These are phyloP conservation scores for Labeo catla DNA, from an alignment of 2,113 vertebrate species.

Conservation along the genomic window DNA sequence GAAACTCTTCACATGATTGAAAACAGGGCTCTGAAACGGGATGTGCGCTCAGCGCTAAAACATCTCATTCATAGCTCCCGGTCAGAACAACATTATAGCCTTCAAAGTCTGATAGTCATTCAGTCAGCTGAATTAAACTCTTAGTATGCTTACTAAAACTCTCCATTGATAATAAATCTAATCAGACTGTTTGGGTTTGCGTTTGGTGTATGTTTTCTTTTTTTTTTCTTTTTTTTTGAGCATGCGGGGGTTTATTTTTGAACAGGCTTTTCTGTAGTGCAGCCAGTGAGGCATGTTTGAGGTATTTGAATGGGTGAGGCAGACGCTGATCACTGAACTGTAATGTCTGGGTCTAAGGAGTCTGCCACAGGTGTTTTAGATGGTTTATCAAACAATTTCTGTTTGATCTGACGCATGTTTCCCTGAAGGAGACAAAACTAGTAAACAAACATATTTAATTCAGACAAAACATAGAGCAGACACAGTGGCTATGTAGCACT, in stretches of 20 bases:
- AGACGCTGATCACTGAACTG: conserved; percentile 47
- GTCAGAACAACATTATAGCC: background rate
- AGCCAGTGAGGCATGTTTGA: conserved; percentile 48
- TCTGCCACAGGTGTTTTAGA: conserved; percentile 23
- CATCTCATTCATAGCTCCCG: conserved; percentile 10
- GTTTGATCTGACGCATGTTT: conserved; percentile 1
- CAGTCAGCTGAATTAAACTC: background rate
- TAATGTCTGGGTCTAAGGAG: conserved; percentile 56
- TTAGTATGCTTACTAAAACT: background rate
- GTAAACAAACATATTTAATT: background rate
- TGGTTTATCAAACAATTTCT: conserved; percentile 12
- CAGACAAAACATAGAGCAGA: background rate
- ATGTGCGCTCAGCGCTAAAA: conserved; percentile 19
- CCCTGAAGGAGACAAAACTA: background rate
- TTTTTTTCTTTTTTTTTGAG: background rate
- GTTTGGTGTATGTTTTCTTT: background rate
- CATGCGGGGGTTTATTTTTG: background rate
- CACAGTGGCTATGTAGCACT: background rate
- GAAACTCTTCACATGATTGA: background rate
- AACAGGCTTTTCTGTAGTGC: conserved; percentile 9
- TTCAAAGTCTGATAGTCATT: background rate
- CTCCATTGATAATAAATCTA: background rate
- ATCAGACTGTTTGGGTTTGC: conserved; percentile 1
- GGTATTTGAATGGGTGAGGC: conserved; percentile 53
- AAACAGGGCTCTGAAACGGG: background rate